These are phyloP conservation scores for Pristionchus exspectatus DNA, from an alignment of 2,888 invertebrate genomes.

Conservation along the genomic window DNA sequence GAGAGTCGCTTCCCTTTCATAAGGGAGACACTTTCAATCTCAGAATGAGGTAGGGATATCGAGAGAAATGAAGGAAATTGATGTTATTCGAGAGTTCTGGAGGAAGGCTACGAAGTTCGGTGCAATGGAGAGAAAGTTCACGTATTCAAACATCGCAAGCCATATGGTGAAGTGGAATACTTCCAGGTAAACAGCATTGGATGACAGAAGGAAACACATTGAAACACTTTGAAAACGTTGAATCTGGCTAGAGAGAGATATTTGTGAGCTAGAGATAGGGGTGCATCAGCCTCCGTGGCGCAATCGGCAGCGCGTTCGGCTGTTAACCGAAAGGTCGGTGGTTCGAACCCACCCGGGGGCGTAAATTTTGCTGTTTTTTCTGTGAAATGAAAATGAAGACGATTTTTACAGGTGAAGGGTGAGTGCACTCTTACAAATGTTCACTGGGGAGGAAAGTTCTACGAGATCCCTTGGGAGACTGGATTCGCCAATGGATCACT, in stretches of 20 bases:
- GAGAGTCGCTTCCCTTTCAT: conserved; percentile 70
- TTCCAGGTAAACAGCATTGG: conserved; percentile 60
- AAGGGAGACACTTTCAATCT: conserved; percentile 74
- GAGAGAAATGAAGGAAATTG: not conserved
- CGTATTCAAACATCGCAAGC: conserved; percentile 74
- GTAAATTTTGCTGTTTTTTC: conserved; percentile 18
- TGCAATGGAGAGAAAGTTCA: conserved; percentile 72
- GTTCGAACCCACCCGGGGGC: conserved; percentile 74
- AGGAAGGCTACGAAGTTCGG: conserved; percentile 73
- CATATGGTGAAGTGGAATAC: conserved; percentile 70
- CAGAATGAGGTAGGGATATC: conserved; percentile 69
- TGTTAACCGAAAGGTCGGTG: conserved; percentile 78
- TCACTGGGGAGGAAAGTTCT: conserved; percentile 73
- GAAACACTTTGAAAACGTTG: not conserved
- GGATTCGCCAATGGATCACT: conserved; percentile 70
- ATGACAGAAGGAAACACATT: not conserved
- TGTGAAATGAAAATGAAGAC: not conserved
- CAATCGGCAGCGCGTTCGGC: conserved; percentile 75
- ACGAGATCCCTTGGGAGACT: conserved; percentile 74
- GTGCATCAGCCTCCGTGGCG: conserved; percentile 63
- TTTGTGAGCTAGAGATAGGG: not conserved
- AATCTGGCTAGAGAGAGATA: not conserved
- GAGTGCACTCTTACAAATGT: conserved; percentile 63
- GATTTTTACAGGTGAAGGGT: conserved; percentile 60
- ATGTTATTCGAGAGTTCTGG: conserved; percentile 64